Evolutionary conservation across 2,113 vertebrate genomes (phyloP).

Genomic region (Psittacula cyanocephala): DNA sequence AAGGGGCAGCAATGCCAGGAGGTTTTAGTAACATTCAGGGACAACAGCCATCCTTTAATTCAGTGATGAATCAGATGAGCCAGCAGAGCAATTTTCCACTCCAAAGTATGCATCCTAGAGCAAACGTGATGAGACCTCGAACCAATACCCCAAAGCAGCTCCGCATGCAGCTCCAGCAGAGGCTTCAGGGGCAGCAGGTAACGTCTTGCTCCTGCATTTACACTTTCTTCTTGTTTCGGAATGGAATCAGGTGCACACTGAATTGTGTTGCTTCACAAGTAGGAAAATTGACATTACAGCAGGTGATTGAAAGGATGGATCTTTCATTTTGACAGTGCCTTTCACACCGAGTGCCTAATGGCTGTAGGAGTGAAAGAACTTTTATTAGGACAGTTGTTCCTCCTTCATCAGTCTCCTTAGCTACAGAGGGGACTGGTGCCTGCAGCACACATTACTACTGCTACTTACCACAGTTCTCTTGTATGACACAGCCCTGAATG

Average conservation of each 20-base stretch:
- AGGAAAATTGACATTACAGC: not conserved
- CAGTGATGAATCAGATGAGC: constrained; percentile 82
- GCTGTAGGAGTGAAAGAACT: not conserved
- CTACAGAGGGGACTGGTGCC: not conserved
- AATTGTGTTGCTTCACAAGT: not conserved
- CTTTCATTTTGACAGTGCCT: not conserved
- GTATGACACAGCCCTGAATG: not conserved
- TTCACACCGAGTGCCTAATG: not conserved
- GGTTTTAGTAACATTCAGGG: constrained; percentile 83
- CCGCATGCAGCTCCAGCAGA: constrained; percentile 92
- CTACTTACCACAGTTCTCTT: not conserved
- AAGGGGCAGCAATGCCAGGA: constrained; percentile 82
- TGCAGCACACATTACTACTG: not conserved
- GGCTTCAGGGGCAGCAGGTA: constrained; percentile 97
- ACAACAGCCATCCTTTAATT: constrained; percentile 85
- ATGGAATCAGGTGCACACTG: not conserved
- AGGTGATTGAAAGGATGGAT: not conserved
- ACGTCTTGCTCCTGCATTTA: not conserved
- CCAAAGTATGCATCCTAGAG: constrained; percentile 85
- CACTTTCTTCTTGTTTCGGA: not conserved
- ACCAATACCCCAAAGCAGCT: constrained; percentile 89
- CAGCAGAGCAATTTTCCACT: constrained; percentile 81
- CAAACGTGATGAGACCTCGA: constrained; percentile 84
- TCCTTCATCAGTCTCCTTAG: not conserved
- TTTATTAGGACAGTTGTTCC: not conserved